Evolutionary conservation across 64 coral and sea anemone species (phyloP), one percentile per base, ranked within the genome.

Genomic region (Stichodactyla mertensii): DNA sequence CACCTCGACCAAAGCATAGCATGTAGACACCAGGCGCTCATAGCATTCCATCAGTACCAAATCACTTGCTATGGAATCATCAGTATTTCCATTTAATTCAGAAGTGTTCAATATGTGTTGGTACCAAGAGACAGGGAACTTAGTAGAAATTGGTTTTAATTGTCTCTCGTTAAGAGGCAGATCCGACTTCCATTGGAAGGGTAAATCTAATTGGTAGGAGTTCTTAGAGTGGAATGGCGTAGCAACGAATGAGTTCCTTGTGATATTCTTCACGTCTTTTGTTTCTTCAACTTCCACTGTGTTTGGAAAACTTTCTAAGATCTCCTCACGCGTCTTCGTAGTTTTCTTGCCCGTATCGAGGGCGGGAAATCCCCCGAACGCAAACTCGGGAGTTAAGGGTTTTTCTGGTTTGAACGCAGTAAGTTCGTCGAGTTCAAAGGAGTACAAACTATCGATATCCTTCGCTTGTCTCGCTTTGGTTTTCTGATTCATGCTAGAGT

Each of bases 1-100:
- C 16, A 99, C 57, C 16, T 99, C 93, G 6, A 99, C 88, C 20
- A 99, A 16, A 52, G 90, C 88, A 83, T 92, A 99, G 85, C 93
- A 95, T 7, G 88, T 84, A 79, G 87, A 86, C 13, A 89, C 84
- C 16, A 99, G 82, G 18, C 84, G 67, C 59, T 90, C 64, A 77
- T 92, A 91, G 45, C 89, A 74, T 52, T 15, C 53, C 10, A 69
- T 55, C 52, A 94, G 61, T 20, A 61, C 67, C 10, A 54, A 45
- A 66, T 92, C 88, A 16, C 64, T 67, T 2, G 77, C 74, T 12
- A 91, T 87, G 24, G 77, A 70, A 9, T 82, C 64, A 22, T 88
- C 77, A 6, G 53, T 45, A 67, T 64, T 54, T 15, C 28, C 84
- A 52, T 89, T 83, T 7, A 77, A 20, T 58, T 87, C 91, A 52